Conservation (phyloP, 2,797 vertebrate genomes). For the Lepilemur septentrionalis region DNA sequence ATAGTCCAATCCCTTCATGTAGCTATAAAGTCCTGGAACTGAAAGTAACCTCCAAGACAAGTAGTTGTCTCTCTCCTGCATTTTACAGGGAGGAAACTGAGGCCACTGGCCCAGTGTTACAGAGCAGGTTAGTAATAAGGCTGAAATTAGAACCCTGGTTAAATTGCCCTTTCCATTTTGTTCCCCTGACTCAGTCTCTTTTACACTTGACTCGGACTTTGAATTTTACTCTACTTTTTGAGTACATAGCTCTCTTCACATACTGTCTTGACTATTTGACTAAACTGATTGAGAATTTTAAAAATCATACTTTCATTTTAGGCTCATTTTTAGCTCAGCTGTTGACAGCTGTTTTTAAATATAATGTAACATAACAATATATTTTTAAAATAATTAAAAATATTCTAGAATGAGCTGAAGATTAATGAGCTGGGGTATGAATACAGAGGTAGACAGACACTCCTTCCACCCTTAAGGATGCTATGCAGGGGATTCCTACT, state of each 20-base stretch:
- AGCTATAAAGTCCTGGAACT: not conserved
- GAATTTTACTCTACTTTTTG: not conserved
- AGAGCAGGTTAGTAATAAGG: not conserved
- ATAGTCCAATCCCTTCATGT: not conserved
- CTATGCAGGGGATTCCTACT: not conserved
- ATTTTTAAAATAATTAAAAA: not conserved
- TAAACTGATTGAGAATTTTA: not conserved
- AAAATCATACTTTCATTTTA: conserved; percentile 7
- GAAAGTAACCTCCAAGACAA: not conserved
- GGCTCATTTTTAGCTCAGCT: not conserved
- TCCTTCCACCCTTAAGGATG: not conserved
- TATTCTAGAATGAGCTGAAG: not conserved
- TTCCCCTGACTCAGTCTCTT: not conserved
- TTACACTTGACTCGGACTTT: not conserved
- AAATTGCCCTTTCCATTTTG: not conserved
- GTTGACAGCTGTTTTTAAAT: not conserved
- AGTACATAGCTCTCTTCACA: not conserved
- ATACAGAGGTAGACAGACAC: not conserved
- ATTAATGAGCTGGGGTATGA: not conserved
- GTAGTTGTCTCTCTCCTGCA: not conserved
- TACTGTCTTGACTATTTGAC: not conserved
- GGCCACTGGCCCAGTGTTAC: not conserved
- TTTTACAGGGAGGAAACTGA: not conserved
- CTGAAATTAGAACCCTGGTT: not conserved
- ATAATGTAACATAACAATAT: not conserved